Conservation (phyloP, 1,140 invertebrate genomes). For the Euura lappo region DNA sequence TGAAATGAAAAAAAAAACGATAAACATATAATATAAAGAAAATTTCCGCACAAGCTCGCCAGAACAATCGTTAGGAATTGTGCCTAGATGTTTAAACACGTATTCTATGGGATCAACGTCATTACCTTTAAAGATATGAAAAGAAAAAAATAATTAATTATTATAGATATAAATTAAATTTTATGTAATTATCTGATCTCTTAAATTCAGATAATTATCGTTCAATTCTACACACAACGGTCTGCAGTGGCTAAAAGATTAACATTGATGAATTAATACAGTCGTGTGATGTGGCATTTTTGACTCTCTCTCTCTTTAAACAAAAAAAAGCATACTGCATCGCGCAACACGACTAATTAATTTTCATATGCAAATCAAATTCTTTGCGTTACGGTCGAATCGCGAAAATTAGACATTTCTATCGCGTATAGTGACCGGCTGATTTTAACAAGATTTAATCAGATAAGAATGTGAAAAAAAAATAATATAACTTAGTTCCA, state of each 20-base stretch:
- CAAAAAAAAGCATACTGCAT: background rate
- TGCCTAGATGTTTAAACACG: slow-evolving; percentile 52
- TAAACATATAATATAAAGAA: background rate
- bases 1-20: background rate
- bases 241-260: too few relatives aligned
- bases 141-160: slow-evolving; percentile 4
- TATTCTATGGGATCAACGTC: slow-evolving; percentile 54
- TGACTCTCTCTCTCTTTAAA: background rate
- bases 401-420: too few relatives aligned
- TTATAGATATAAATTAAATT: slow-evolving; percentile 13
- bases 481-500: background rate
- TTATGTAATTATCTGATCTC: slow-evolving; percentile 10
- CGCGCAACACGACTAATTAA: background rate
- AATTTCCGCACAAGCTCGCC: slow-evolving; percentile 41
- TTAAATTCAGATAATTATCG: background rate
- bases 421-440: too few relatives aligned
- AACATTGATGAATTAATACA: too few relatives aligned
- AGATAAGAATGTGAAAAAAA: too few relatives aligned
- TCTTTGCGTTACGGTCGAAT: too few relatives aligned
- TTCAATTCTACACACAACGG: too few relatives aligned
- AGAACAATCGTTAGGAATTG: slow-evolving; percentile 53
- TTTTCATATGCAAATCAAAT: background rate
- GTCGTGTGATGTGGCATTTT: too few relatives aligned
- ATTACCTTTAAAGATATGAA: slow-evolving; percentile 33
- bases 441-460: too few relatives aligned